Evolutionary conservation across 1,140 invertebrate genomes (phyloP), one percentile per base, ranked within the genome.

Genomic region (Drosophila navojoa): DNA sequence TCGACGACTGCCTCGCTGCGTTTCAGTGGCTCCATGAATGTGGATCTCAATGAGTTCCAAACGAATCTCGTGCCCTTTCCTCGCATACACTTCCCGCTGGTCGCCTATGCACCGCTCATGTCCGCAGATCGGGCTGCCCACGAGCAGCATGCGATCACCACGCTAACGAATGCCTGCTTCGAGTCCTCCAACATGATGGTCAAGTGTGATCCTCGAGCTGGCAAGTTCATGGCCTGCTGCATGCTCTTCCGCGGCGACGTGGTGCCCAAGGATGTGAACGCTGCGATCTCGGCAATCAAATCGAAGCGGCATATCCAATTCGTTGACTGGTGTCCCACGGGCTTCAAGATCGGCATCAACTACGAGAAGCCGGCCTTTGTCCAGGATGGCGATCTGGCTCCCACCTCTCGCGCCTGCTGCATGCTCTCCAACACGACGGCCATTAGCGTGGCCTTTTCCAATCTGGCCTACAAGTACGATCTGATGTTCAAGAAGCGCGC

Each of bases 101-200:
- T 95, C 38, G 96, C 96, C 1, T 97, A 97, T 86, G 96, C 96
- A 2, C 96, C 96, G 13, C 94, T 97, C 11, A 93, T 96, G 55
- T 94, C 95, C 4, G 94, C 95, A 0, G 94, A 94, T 13, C 95
- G 95, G 81, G 95, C 95, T 3, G 94, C 94, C 35, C 96, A 97
- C 69, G 96, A 97, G 63, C 94, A 94, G 44, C 92, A 95, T 32
- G 93, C 94, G 1, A 96, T 96, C 11, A 92, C 94, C 7, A 95
- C 96, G 66, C 94, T 97, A 42, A 96, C 96, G 38, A 96, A 94
- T 87, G 93, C 94, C 3, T 97, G 96, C 75, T 97, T 97, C 73
- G 96, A 97, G 76, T 94, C 96, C n/a, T 77, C 87, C 52, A 96
- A 96, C 90, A 96, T 97, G 92, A 96, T 97, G 96, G 95, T 97